Percentiles rank a stretch among this genome's conserved stretches.
Conservation (phyloP, 92 coral and sea anemone genomes). For the Phenganax subtilis region DNA sequence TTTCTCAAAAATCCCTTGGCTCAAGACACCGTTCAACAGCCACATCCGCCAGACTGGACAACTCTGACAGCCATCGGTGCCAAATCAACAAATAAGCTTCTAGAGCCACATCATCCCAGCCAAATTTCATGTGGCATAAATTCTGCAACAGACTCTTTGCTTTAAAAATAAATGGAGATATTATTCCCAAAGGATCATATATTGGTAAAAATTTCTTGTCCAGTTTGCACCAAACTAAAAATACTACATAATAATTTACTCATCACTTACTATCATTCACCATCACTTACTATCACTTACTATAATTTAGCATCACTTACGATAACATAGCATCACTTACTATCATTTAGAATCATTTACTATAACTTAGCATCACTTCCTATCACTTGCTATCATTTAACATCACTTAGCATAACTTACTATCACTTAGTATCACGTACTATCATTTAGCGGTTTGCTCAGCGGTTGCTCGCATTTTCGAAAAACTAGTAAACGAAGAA, state of each 20-base stretch:
- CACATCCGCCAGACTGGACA: conserved; percentile 16
- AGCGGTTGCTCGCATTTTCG: neutral
- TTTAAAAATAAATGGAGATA: conserved; percentile 35
- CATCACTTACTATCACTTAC: too few relatives aligned
- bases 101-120: conserved; percentile 48
- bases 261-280: too few relatives aligned
- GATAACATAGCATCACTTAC: too few relatives aligned
- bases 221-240: too few relatives aligned
- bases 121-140: conserved; percentile 25
- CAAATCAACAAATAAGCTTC: conserved; percentile 12
- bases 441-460: too few relatives aligned
- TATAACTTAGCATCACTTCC: too few relatives aligned
- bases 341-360: too few relatives aligned
- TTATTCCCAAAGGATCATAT: conserved; percentile 45
- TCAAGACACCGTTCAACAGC: conserved; percentile 37
- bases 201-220: neutral
- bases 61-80: conserved; percentile 29
- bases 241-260: too few relatives aligned
- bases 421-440: too few relatives aligned
- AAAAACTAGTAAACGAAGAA: neutral
- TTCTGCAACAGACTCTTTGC: conserved; percentile 45
- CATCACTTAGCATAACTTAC: too few relatives aligned
- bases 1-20: conserved; percentile 25
- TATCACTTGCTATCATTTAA: too few relatives aligned
- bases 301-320: too few relatives aligned